phyloP scores from a whole-genome alignment of 2,888 invertebrate genomes.

The Dimorphilus gyrociliatus region DNA sequence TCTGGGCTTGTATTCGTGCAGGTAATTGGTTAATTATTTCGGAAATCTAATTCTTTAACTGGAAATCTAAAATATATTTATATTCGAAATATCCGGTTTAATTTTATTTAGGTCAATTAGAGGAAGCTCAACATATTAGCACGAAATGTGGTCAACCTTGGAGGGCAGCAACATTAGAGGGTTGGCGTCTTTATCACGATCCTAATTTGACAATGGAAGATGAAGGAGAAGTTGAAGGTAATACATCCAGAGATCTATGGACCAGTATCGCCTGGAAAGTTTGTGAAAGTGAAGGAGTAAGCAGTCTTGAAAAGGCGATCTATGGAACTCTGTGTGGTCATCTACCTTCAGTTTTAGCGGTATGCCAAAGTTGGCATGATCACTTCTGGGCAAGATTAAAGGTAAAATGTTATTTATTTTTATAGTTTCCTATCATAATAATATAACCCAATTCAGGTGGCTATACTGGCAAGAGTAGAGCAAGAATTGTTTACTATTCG shows the following conservation, averaged over 20 bases:
- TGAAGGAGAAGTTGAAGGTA: conserved; percentile 48
- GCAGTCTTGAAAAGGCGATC: conserved; percentile 45
- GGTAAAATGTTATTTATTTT: no score
- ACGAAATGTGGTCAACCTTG: conserved; percentile 73
- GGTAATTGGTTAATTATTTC: conserved; percentile 40
- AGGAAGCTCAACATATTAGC: conserved; percentile 58
- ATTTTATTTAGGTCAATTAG: not conserved
- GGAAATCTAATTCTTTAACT: not conserved
- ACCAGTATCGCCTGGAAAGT: conserved; percentile 44
- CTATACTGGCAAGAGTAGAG: no score
- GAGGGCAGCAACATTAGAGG: conserved; percentile 74
- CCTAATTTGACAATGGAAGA: conserved; percentile 51
- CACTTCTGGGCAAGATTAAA: conserved; percentile 66
- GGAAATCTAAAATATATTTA: not conserved
- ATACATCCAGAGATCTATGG: conserved; percentile 51
- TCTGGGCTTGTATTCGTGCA: conserved; percentile 62
- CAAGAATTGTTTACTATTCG: no score
- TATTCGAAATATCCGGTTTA: not conserved
- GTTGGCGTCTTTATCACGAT: conserved; percentile 74
- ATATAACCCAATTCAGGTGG: no score
- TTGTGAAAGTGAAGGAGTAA: conserved; percentile 37
- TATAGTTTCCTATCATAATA: no score
- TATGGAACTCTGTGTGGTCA: conserved; percentile 68
- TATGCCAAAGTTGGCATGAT: conserved; percentile 71
- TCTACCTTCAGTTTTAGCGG: conserved; percentile 54